Evolutionary conservation across 2,888 invertebrate genomes (phyloP), one percentile per base, ranked within the genome.

Genomic region (Frankliniella intonsa): DNA sequence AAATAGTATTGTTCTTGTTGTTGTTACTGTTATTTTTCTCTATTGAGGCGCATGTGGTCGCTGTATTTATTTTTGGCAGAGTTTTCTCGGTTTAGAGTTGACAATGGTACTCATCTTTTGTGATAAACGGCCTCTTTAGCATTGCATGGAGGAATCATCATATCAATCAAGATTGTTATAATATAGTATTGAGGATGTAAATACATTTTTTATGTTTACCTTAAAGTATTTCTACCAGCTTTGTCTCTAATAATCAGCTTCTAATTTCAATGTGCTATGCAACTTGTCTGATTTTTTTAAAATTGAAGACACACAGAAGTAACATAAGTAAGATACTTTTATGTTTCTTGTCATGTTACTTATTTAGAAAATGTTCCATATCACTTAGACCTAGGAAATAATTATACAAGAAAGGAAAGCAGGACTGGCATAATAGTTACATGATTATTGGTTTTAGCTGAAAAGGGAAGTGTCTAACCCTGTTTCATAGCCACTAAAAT

Each of bases 191-290:
- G 22, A 22, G 12, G 12, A 25, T 76, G 55, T 55, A 76, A 22
- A 76, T 76, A 76, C 22, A 62, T 25, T 76, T 76, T 76, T 22
- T 76, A 76, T 76, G 69, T 76, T n/a, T 76, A 76, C 55, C 55
- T 55, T 14, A 12, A 55, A 55, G 55, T 55, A 5, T 19, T 55
- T 55, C 5, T 12, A 5, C 19, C 55, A 19, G 55, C 55, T 55
- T 38, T 38, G 38, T 38, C 38, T 38, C 38, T 38, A 38, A 38
- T 38, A 76, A 25, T 25, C 69, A 12, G 69, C 25, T 22, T 22
- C 25, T 22, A 76, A 76, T 76, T 25, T 76, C 25, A 22, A 25
- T 12, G 8, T 22, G 25, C 69, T 76, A 25, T 22, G 25, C 11
- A n/a, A 25, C 25, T 22, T 25, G 12, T 12, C 22, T 76, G 22